Base-by-base conservation (phyloP, 2,797 vertebrate species). In the Thripadectes ignobilis region DNA sequence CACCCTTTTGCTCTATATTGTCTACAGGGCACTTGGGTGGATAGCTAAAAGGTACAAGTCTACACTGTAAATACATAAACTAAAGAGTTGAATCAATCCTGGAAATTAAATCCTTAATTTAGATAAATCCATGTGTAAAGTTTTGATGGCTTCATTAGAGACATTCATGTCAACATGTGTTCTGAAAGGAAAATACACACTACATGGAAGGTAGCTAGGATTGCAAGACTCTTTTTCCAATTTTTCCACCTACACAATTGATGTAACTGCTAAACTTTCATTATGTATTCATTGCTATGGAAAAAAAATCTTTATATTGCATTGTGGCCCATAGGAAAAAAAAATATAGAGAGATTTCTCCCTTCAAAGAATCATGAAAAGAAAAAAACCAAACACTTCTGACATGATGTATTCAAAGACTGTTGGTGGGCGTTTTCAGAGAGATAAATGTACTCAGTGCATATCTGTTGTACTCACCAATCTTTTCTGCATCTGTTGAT, bases 341-440 rank as follows among this genome's bases (percentile, higher is more conserved):
- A 14, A 90, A 43, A 65, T 36, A 32, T 7, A 52, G 43, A 6
- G 34, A 65, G 26, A 73, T 75, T 69, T 46, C 12, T 19, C 62
- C 74, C 8, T 78, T 89, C 49, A 59, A 66, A 77, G 29, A 39
- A 51, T 39, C 1, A 3, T 19, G 32, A 87, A 43, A 81, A 61
- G 26, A 58, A 22, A 89, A 30, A 52, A 87, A 87, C 45, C 5
- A 45, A 45, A 21, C 5, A 8, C 22, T 87, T 84, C 57, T 74
- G 48, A 43, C 3, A 15, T 77, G 12, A 58, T 84, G 58, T 74
- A 84, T 66, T 71, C 27, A 58, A 80, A 86, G 39, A 77, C 62
- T 32, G 8, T 22, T 8, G 26, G 7, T 30, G 8, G 4, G 2
- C 0, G 0, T 91, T 91, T 80, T 86, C 43, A 36, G 69, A 62